Base-by-base conservation (phyloP, 2,888 invertebrate species). In the Dicyrtoma fusca region DNA sequence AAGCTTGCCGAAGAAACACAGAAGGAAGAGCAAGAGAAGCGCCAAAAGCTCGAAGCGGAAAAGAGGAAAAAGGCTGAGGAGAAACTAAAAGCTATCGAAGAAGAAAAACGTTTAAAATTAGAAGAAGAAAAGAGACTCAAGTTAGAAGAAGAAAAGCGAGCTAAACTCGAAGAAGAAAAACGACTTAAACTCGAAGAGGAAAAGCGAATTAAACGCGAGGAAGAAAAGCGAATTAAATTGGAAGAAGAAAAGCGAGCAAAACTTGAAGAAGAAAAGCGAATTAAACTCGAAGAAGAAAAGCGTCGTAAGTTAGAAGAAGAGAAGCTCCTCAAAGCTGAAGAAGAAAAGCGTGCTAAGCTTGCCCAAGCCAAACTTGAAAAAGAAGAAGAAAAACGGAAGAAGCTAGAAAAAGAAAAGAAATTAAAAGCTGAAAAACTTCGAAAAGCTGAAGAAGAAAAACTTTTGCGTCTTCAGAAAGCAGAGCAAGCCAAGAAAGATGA, bases 1-100 rank as follows among this genome's bases (percentile, higher is more conserved):
- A 8, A 53, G 11, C 19, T 19, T 19, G 23, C 45, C 13, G 45
- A 45, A 45, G 45, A 45, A 45, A 2, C 19, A 10, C 25, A 23
- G n/a, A 26, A 57, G 57, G 23, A 57, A 57, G 23, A 57, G 44
- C 59, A 64, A 47, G 63, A 64, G 23, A 49, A 64, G 17, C 45
- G 49, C 11, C 23, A 10, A 59, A 59, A 26, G 17, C 11, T 21
- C 11, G 13, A 47, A 25, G 63, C 45, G 25, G 59, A 25, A 34
- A 23, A 59, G 34, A 34, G 1, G 4, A 59, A 59, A 13, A 23
- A 23, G 1, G 25, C 14, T 3, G 17, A 55, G 14, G 44, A 63
- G 11, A 14, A 51, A 19, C n/a, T 11, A 2, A 49, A 14, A 49
- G 26, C 21, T 11, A 1, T n/a, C 14, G 49, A 64, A 51, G 51